Evolutionary conservation across 2,888 invertebrate species (phyloP).

Genomic region (Zootermopsis nevadensis): DNA sequence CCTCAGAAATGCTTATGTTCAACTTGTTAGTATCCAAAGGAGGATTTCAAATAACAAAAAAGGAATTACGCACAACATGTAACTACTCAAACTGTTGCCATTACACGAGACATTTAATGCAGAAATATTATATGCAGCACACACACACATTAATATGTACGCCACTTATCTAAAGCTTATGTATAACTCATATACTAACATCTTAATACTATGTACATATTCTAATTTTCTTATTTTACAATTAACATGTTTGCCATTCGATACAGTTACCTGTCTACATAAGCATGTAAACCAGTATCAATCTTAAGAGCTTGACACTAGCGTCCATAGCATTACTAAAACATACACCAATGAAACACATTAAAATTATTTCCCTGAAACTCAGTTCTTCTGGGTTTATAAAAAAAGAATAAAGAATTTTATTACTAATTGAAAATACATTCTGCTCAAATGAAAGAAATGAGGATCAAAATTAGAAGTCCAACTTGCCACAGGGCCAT

Average conservation of each 20-base stretch:
- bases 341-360: too few relatives aligned
- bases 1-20: constrained; percentile 22
- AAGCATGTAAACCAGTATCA: not conserved
- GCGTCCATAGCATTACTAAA: too few relatives aligned
- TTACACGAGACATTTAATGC: not conserved
- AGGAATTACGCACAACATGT: constrained; percentile 21
- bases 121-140: constrained; percentile 38
- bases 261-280: not conserved
- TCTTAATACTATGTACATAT: constrained; percentile 20
- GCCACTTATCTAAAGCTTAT: constrained; percentile 17
- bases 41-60: constrained; percentile 26
- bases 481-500: not conserved
- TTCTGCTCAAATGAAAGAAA: too few relatives aligned
- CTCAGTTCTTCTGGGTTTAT: too few relatives aligned
- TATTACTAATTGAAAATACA: too few relatives aligned
- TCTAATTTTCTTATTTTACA: constrained; percentile 11
- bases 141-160: constrained; percentile 27
- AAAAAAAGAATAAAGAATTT: too few relatives aligned
- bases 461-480: too few relatives aligned
- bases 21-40: not conserved
- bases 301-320: not conserved
- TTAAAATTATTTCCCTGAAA: too few relatives aligned
- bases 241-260: not conserved
- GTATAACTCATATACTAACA: constrained; percentile 1
- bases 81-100: constrained; percentile 4